Percentiles rank a stretch among this genome's conserved stretches.
Evolutionary conservation across 2,888 invertebrate species (phyloP).

Genomic region (Dasysyrphus tricinctus): DNA sequence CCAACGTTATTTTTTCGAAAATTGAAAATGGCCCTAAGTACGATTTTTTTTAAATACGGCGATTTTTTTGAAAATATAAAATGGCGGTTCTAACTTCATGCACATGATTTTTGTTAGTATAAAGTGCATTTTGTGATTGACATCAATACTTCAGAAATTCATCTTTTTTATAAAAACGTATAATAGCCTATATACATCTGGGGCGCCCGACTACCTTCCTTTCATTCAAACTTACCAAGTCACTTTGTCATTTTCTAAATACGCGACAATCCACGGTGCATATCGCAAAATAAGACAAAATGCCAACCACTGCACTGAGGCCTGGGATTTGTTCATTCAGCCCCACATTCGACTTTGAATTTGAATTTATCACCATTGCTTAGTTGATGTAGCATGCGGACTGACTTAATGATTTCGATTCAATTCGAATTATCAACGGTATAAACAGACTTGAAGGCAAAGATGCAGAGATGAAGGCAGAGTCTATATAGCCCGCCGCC

Average conservation of each 20-base stretch:
- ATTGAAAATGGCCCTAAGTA: too few species aligned
- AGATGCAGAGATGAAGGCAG: constrained; percentile 20
- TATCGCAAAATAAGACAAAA: constrained; percentile 55
- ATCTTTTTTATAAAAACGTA: not conserved
- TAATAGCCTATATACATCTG: constrained; percentile 26
- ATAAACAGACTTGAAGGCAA: constrained; percentile 1
- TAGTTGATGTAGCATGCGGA: constrained; percentile 53
- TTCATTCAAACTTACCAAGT: constrained; percentile 38
- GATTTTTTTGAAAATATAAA: too few species aligned
- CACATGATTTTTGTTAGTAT: too few species aligned
- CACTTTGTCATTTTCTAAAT: constrained; percentile 56
- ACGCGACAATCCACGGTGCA: not conserved
- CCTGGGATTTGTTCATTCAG: constrained; percentile 16
- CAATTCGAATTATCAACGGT: constrained; percentile 28
- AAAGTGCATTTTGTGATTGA: too few species aligned
- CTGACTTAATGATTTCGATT: constrained; percentile 37
- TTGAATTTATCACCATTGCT: constrained; percentile 59
- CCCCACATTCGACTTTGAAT: constrained; percentile 57
- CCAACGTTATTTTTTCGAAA: too few species aligned
- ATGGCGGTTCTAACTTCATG: too few species aligned
- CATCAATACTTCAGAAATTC: not conserved
- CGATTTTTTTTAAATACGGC: too few species aligned
- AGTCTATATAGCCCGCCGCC: not conserved
- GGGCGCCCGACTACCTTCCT: constrained; percentile 39
- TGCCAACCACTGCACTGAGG: constrained; percentile 15